Evolutionary conservation across 2,797 vertebrate genomes (phyloP).

Genomic region (Gallirallus australis): DNA sequence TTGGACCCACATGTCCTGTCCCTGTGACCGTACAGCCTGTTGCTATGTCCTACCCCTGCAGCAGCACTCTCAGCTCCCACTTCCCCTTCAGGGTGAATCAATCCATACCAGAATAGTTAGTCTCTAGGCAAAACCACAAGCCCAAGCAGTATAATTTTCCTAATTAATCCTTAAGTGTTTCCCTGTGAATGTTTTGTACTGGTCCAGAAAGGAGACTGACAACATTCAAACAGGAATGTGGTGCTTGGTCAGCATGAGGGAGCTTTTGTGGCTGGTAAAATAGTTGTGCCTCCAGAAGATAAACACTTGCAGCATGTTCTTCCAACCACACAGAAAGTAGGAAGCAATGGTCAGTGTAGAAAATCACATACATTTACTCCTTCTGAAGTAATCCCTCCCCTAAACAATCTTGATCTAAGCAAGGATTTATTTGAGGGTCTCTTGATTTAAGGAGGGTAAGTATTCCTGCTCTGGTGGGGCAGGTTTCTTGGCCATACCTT

Average conservation of each 20-base stretch:
- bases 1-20: not conserved
- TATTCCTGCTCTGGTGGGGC: not conserved
- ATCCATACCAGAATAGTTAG: not conserved
- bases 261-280: not conserved
- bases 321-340: not conserved
- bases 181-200: not conserved
- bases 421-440: not conserved
- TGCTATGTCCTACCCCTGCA: not conserved
- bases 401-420: not conserved
- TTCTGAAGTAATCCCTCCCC: not conserved
- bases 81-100: not conserved
- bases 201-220: not conserved
- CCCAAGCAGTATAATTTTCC: not conserved
- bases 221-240: not conserved
- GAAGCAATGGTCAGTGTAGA: rapidly evolving
- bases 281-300: not conserved
- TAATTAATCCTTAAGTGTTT: not conserved
- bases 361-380: not conserved
- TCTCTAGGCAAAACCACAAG: not conserved
- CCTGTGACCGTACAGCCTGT: not conserved
- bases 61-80: not conserved
- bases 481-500: not conserved
- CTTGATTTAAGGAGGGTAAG: not conserved
- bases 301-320: not conserved
- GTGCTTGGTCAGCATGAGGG: not conserved